Percentiles rank a stretch among this genome's conserved stretches.
phyloP scores from a whole-genome alignment of 2,797 vertebrate genomes.

The Adelosebastes latens region DNA sequence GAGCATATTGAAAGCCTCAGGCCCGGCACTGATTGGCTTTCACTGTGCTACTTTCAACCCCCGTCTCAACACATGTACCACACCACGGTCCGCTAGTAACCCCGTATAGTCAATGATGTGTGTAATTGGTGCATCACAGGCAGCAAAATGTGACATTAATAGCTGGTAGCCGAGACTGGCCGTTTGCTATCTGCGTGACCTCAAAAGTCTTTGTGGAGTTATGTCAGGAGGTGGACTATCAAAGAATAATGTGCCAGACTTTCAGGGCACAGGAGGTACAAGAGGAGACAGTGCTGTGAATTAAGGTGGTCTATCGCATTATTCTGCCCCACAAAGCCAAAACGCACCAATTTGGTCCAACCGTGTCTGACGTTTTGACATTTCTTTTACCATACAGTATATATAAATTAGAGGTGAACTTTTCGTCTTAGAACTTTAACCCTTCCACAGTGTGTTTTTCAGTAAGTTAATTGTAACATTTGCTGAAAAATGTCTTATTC shows the following conservation, averaged over 20 bases:
- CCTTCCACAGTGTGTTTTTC: no score
- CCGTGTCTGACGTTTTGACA: not conserved
- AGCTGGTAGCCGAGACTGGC: not conserved
- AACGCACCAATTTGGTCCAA: not conserved
- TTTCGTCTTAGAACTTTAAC: no score
- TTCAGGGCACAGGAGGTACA: not conserved
- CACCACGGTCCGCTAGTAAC: slow-evolving; percentile 5
- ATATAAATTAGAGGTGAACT: no score
- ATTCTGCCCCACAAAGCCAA: not conserved
- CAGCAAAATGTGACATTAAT: slow-evolving; percentile 28
- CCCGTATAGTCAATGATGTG: slow-evolving; percentile 35
- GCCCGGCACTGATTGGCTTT: slow-evolving; percentile 19
- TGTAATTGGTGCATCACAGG: slow-evolving; percentile 49
- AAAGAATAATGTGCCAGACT: no score
- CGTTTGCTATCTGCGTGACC: not conserved
- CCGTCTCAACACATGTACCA: slow-evolving; percentile 28
- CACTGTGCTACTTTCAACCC: slow-evolving; percentile 22
- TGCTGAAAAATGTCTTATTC: no score
- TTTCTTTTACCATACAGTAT: accelerated
- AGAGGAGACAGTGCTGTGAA: not conserved
- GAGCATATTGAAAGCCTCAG: slow-evolving; percentile 43
- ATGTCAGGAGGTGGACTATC: not conserved
- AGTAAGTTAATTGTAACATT: no score
- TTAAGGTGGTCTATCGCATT: not conserved
- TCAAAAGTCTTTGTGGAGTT: not conserved